Conservation (phyloP, 2,113 vertebrate species). For the Pantherophis guttatus region DNA sequence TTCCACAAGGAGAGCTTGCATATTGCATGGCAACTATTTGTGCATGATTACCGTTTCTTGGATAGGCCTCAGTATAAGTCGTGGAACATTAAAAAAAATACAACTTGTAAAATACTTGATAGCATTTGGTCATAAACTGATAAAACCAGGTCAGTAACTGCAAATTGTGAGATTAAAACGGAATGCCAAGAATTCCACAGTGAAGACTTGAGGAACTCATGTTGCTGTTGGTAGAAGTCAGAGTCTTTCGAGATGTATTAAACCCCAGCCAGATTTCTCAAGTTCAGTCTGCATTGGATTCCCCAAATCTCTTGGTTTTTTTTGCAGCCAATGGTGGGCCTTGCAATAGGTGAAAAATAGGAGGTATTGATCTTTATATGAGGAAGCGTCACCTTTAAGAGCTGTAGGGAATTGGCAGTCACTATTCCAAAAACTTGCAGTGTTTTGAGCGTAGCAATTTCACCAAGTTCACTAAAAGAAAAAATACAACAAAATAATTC, state of each 20-base stretch:
- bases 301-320: slow-evolving; percentile 80
- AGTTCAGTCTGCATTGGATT: slow-evolving; percentile 74
- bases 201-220: slow-evolving; percentile 6
- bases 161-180: not conserved
- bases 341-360: slow-evolving; percentile 80
- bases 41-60: not conserved
- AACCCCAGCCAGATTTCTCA: slow-evolving; percentile 50
- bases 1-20: not conserved
- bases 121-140: not conserved
- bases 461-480: slow-evolving; percentile 79
- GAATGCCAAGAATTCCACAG: slow-evolving; percentile 22
- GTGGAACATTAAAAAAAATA: not conserved
- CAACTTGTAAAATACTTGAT: slow-evolving; percentile 21
- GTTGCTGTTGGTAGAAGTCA: not conserved
- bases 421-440: slow-evolving; percentile 89
- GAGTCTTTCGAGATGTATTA: slow-evolving; percentile 30
- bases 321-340: slow-evolving; percentile 75
- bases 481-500: not conserved
- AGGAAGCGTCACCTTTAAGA: slow-evolving; percentile 78
- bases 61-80: not conserved
- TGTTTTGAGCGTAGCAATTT: slow-evolving; percentile 73
- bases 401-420: slow-evolving; percentile 72
- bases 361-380: slow-evolving; percentile 80
- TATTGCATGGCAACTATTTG: not conserved
- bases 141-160: not conserved